These are phyloP conservation scores for Rhodophaea formosa DNA, from an alignment of 2,888 invertebrate genomes.

Conservation along the genomic window DNA sequence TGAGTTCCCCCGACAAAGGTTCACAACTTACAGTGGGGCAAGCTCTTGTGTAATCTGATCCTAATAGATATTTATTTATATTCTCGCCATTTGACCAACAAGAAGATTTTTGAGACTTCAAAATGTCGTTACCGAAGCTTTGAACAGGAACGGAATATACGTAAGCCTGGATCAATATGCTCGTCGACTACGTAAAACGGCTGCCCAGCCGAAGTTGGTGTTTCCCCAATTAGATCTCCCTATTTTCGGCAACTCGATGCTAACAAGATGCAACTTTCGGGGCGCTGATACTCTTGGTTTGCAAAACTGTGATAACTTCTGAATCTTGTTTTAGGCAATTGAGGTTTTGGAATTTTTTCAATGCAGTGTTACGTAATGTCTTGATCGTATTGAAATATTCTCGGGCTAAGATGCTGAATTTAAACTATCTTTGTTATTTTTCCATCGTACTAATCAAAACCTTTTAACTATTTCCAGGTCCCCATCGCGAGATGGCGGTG, in stretches of 20 bases:
- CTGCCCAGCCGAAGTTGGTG: background rate
- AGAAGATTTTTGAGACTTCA: too few species aligned
- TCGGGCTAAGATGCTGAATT: too few species aligned
- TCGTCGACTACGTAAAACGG: background rate
- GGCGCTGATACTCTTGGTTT: background rate
- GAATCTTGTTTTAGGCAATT: background rate
- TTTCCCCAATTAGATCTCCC: background rate
- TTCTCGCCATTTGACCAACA: too few species aligned
- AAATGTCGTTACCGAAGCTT: too few species aligned
- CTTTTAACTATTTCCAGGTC: constrained; percentile 78
- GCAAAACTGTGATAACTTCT: constrained; percentile 1
- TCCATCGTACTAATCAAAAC: constrained; percentile 5
- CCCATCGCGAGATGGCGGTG: constrained; percentile 99
- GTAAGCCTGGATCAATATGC: too few species aligned
- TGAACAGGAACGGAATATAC: too few species aligned
- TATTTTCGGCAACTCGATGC: background rate
- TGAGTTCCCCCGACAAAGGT: too few species aligned
- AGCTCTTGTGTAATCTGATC: too few species aligned
- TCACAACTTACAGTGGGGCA: too few species aligned
- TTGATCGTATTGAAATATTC: too few species aligned
- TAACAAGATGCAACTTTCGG: constrained; percentile 9
- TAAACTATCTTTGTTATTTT: background rate
- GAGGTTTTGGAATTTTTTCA: background rate
- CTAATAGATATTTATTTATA: too few species aligned
- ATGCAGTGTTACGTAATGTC: background rate